Evolutionary conservation across 1,140 invertebrate genomes (phyloP).

Genomic region (Bombus pyrosoma): DNA sequence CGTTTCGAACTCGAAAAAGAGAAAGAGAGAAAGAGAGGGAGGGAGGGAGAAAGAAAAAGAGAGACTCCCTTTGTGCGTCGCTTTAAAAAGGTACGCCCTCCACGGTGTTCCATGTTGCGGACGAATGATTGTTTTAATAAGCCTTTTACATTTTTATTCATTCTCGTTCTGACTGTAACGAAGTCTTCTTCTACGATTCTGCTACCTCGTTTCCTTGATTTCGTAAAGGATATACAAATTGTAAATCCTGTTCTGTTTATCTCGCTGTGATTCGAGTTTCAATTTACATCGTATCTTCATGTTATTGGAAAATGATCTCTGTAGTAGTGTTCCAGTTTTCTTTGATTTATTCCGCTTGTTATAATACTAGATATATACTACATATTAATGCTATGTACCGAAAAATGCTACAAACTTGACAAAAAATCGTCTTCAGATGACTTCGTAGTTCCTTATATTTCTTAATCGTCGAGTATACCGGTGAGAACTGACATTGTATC

Average conservation of each 20-base stretch:
- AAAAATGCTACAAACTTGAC: too few relatives aligned
- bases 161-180: too few relatives aligned
- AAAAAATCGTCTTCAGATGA: too few relatives aligned
- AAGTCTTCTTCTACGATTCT: neutral
- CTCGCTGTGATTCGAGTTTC: neutral
- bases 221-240: neutral
- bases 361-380: too few relatives aligned
- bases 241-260: neutral
- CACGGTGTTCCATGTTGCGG: neutral
- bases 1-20: conserved; percentile 10
- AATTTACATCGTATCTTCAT: neutral
- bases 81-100: neutral
- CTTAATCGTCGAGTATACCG: neutral
- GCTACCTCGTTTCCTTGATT: neutral
- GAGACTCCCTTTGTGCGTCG: neutral
- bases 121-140: conserved; percentile 9
- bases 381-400: too few relatives aligned
- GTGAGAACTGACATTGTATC: neutral
- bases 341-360: too few relatives aligned
- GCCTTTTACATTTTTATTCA: conserved; percentile 8
- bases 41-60: neutral
- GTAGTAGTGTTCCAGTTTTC: too few relatives aligned
- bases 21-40: neutral
- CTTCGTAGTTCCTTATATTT: neutral
- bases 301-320: neutral